These are phyloP conservation scores for Drosophila siamana DNA, from an alignment of 2,888 invertebrate species.

Conservation along the genomic window DNA sequence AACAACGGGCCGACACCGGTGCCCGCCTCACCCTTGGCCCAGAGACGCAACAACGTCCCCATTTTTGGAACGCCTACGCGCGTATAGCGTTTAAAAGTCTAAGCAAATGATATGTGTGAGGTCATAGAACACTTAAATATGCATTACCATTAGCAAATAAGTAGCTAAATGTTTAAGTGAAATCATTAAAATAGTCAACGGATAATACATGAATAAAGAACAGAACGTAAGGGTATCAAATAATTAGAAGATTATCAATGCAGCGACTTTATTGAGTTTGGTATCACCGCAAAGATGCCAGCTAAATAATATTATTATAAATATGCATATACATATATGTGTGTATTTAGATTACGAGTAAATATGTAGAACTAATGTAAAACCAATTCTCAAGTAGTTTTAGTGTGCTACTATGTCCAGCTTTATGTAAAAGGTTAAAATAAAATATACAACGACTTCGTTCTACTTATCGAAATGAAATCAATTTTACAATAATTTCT, in stretches of 20 bases:
- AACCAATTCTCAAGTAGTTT: conserved; percentile 66
- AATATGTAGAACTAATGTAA: conserved; percentile 41
- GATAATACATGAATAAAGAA: conserved; percentile 46
- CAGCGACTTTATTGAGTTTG: conserved; percentile 39
- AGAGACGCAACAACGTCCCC: conserved; percentile 78
- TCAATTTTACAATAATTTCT: neutral
- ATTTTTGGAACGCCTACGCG: conserved; percentile 85
- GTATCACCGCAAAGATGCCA: conserved; percentile 26
- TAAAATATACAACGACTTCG: conserved; percentile 42
- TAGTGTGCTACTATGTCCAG: conserved; percentile 77
- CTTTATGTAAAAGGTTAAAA: conserved; percentile 72
- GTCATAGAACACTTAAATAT: conserved; percentile 50
- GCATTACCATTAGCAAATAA: conserved; percentile 66
- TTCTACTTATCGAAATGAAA: conserved; percentile 11
- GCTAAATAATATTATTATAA: conserved; percentile 27
- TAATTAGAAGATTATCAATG: conserved; percentile 27
- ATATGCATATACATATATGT: conserved; percentile 5
- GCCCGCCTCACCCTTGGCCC: conserved; percentile 76
- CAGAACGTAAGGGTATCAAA: conserved; percentile 25
- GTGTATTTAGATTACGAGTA: conserved; percentile 12
- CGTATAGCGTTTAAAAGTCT: conserved; percentile 84
- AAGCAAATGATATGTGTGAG: conserved; percentile 50
- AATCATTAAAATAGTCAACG: conserved; percentile 47
- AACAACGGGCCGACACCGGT: conserved; percentile 68
- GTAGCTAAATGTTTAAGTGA: conserved; percentile 54